Conservation (phyloP, 1,140 invertebrate species). For the Oryctes rhinoceros region DNA sequence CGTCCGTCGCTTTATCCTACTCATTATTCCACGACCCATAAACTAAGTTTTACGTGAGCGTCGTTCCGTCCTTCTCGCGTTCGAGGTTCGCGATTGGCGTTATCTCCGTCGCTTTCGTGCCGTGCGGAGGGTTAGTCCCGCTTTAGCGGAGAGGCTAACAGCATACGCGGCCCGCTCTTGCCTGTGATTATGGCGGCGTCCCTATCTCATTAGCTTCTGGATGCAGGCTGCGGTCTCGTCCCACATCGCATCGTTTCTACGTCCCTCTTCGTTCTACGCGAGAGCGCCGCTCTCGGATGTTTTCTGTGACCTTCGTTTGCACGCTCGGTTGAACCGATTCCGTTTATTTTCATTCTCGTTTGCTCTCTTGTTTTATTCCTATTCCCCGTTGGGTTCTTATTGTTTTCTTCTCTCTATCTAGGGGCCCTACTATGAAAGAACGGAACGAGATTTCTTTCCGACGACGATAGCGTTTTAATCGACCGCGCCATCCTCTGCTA, state of each 20-base stretch:
- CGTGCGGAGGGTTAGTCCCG: constrained; percentile 28
- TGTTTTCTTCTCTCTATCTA: constrained; percentile 32
- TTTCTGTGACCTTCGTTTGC: constrained; percentile 37
- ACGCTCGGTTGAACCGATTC: constrained; percentile 35
- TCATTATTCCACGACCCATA: constrained; percentile 44
- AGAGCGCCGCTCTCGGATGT: constrained; percentile 25
- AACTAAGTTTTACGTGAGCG: constrained; percentile 39
- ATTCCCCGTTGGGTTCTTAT: constrained; percentile 24
- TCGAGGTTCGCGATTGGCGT: not conserved
- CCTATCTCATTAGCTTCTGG: constrained; percentile 45
- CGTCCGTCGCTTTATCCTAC: constrained; percentile 43
- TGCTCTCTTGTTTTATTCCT: constrained; percentile 37
- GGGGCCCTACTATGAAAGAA: not conserved
- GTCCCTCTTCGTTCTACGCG: constrained; percentile 11
- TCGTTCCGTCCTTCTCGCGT: constrained; percentile 28
- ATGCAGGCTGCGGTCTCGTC: constrained; percentile 42
- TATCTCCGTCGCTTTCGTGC: constrained; percentile 22
- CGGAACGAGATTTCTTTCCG: constrained; percentile 5
- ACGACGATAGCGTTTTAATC: constrained; percentile 17
- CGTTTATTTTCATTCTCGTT: constrained; percentile 37
- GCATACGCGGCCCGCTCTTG: constrained; percentile 42
- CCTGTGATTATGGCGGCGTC: constrained; percentile 45
- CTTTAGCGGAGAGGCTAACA: constrained; percentile 37
- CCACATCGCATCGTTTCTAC: constrained; percentile 38
- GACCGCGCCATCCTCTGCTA: not conserved